These are phyloP conservation scores for Caerostris extrusa DNA, from an alignment of 1,140 invertebrate genomes.

Conservation along the genomic window DNA sequence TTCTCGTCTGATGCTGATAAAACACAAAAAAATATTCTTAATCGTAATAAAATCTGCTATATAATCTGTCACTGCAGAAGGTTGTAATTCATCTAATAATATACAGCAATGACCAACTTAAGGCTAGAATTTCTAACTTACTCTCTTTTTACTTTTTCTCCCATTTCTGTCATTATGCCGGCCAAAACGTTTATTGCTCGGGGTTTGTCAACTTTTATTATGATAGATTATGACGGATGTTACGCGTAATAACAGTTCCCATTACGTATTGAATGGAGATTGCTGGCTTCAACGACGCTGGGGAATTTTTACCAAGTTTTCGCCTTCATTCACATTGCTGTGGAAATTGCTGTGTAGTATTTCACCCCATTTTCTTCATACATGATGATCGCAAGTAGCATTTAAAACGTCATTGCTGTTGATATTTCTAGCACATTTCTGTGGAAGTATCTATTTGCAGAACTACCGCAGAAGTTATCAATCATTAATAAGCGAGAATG, in stretches of 20 bases:
- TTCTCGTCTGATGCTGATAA: neutral
- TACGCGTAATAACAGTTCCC: constrained; percentile 48
- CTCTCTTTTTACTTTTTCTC: neutral
- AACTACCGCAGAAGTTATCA: too few species aligned
- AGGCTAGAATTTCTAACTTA: neutral
- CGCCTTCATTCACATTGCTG: neutral
- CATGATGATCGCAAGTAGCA: neutral
- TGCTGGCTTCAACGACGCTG: neutral
- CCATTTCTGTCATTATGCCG: constrained; percentile 44
- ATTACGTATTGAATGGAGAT: constrained; percentile 56
- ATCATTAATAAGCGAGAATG: too few species aligned
- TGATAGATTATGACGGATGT: constrained; percentile 70
- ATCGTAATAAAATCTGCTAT: neutral
- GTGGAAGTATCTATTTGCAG: too few species aligned
- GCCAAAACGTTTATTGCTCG: constrained; percentile 30
- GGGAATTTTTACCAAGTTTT: constrained; percentile 32
- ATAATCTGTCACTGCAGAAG: neutral
- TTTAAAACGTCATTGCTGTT: neutral
- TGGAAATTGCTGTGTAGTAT: neutral
- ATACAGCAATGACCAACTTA: neutral
- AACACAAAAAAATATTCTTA: neutral
- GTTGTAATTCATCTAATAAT: constrained; percentile 13
- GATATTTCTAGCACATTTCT: neutral
- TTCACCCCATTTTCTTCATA: neutral
- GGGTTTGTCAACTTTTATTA: constrained; percentile 71